These are phyloP conservation scores for Archivesica marissinica DNA, from an alignment of 1,140 invertebrate species.

Conservation along the genomic window DNA sequence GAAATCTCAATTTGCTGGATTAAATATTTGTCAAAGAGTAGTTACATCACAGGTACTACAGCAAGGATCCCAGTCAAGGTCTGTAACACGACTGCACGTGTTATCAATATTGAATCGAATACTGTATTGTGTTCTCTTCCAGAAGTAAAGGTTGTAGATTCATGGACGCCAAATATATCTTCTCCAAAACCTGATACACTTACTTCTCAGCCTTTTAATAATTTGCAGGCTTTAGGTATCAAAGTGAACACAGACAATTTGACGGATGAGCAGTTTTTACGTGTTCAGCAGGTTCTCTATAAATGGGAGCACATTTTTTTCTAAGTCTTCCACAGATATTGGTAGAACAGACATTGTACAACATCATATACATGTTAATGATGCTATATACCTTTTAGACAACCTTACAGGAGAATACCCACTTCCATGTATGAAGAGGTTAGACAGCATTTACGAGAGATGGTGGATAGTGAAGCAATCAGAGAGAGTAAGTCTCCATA, in stretches of 20 bases:
- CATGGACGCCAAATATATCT: neutral
- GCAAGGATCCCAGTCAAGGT: constrained; percentile 18
- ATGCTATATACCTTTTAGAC: constrained; percentile 33
- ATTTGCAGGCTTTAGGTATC: constrained; percentile 20
- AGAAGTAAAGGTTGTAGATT: neutral
- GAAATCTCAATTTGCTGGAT: neutral
- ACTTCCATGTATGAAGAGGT: constrained; percentile 75
- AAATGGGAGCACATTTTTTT: constrained; percentile 33
- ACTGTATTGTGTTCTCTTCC: no score
- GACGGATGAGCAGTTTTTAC: neutral
- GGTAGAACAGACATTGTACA: constrained; percentile 37
- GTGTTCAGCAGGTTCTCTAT: neutral
- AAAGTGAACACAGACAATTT: neutral
- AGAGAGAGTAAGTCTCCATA: constrained; percentile 9
- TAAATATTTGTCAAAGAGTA: constrained; percentile 20
- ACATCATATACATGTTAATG: constrained; percentile 32
- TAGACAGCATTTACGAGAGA: constrained; percentile 20
- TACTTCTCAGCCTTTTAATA: neutral
- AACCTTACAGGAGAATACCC: constrained; percentile 75
- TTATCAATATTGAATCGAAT: neutral
- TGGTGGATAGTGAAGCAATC: constrained; percentile 27
- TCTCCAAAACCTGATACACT: neutral
- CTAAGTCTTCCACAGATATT: constrained; percentile 21
- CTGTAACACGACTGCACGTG: neutral
- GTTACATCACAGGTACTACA: neutral